These are phyloP conservation scores for Nycticebus coucang DNA, from an alignment of 2,113 vertebrate species.

Conservation along the genomic window DNA sequence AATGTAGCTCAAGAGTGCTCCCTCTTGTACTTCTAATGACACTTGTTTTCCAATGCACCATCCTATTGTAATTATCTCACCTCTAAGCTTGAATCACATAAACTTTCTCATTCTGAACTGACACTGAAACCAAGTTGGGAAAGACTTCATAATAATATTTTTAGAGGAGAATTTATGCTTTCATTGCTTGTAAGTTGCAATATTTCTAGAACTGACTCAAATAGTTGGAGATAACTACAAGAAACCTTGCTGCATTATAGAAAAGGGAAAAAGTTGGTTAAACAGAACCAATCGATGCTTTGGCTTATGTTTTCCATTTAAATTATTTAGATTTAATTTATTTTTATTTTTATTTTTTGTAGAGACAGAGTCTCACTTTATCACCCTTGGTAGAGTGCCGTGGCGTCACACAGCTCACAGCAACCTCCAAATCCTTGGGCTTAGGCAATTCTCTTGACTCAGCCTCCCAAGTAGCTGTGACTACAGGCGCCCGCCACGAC, in stretches of 20 bases:
- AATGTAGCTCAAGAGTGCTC: neutral
- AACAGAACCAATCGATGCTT: neutral
- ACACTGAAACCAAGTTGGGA: slow-evolving; percentile 37
- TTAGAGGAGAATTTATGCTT: slow-evolving; percentile 19
- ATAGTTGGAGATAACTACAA: neutral
- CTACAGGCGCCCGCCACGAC: no score
- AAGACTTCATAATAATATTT: slow-evolving; percentile 42
- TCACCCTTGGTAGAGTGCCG: no score
- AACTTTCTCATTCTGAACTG: slow-evolving; percentile 51
- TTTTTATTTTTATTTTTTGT: no score
- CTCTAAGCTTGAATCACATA: slow-evolving; percentile 48
- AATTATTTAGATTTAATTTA: slow-evolving; percentile 13
- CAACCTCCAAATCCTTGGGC: no score
- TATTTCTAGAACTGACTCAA: neutral
- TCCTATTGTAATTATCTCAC: slow-evolving; percentile 65
- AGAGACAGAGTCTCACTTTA: no score
- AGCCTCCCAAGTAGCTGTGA: no score
- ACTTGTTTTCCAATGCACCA: neutral
- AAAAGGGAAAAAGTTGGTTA: neutral
- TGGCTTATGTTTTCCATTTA: slow-evolving; percentile 28
- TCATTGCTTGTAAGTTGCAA: neutral
- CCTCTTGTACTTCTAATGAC: neutral
- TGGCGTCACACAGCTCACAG: no score
- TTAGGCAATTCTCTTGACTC: no score
- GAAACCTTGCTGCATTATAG: neutral